phyloP scores from a whole-genome alignment of 2,888 invertebrate genomes.

The Ganaspis brasiliensis region DNA sequence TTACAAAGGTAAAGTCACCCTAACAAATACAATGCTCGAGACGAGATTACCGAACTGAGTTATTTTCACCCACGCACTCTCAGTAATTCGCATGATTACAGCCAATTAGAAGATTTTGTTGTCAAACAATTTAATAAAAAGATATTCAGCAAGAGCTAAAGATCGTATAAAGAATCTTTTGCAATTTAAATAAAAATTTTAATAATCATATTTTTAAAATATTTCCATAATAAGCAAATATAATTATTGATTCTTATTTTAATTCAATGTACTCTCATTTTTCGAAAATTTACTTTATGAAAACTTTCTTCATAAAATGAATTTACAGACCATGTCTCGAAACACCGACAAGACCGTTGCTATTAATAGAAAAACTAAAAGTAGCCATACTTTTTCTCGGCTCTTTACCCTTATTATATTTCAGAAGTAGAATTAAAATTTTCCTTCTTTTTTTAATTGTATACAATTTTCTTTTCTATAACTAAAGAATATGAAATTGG shows the following conservation, averaged over 20 bases:
- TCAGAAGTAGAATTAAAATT: too few relatives aligned
- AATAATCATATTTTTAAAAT: neutral
- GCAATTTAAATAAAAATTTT: neutral
- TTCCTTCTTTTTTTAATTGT: too few relatives aligned
- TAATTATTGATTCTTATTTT: neutral
- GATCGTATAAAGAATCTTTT: neutral
- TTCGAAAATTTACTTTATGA: neutral
- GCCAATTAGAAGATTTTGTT: constrained; percentile 19
- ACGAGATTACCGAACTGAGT: neutral
- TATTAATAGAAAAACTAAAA: constrained; percentile 40
- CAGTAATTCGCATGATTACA: constrained; percentile 12
- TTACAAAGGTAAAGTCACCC: constrained; percentile 11
- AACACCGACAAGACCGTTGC: constrained; percentile 21
- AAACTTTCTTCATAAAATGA: constrained; percentile 23
- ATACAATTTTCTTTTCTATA: too few relatives aligned
- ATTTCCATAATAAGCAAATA: neutral
- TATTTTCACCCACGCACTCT: constrained; percentile 36
- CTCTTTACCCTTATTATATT: constrained; percentile 6
- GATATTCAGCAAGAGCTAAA: neutral
- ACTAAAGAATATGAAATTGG: too few relatives aligned
- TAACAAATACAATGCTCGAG: neutral
- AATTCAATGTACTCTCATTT: neutral
- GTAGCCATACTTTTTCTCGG: constrained; percentile 18
- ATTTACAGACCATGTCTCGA: constrained; percentile 17
- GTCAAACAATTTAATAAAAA: constrained; percentile 16